phyloP scores from a whole-genome alignment of 2,113 vertebrate species.

The Daphoenositta chrysoptera region DNA sequence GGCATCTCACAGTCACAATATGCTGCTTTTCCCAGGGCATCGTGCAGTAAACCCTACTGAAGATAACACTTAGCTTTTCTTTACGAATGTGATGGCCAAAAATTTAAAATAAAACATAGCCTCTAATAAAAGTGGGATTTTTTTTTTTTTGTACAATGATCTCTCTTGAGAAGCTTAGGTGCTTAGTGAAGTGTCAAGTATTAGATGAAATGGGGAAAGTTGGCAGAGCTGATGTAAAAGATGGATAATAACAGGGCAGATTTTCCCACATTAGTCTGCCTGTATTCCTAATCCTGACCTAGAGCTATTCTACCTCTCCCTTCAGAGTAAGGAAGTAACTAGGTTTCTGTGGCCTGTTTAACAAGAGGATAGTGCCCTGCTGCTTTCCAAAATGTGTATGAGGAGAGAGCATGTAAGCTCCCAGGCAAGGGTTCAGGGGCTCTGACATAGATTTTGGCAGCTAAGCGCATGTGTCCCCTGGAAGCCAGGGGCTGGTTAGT shows the following conservation, averaged over 20 bases:
- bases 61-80: neutral
- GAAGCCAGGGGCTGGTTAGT: neutral
- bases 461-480: rapidly evolving
- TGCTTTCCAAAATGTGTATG: neutral
- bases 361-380: neutral
- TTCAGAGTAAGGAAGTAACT: neutral
- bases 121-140: neutral
- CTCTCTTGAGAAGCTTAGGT: neutral
- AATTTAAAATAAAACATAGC: neutral
- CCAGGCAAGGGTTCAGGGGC: neutral
- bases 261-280: neutral
- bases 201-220: neutral
- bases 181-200: neutral
- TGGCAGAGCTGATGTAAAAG: neutral
- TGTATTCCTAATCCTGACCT: neutral
- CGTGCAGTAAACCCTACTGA: neutral
- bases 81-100: neutral
- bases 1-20: neutral
- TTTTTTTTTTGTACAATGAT: neutral
- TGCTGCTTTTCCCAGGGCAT: neutral
- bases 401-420: neutral
- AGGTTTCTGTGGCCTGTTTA: neutral
- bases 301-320: neutral
- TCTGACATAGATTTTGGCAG: neutral
- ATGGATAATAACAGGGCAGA: neutral